These are phyloP conservation scores for Anoplopoma fimbria DNA, from an alignment of 2,113 vertebrate genomes.

Conservation along the genomic window DNA sequence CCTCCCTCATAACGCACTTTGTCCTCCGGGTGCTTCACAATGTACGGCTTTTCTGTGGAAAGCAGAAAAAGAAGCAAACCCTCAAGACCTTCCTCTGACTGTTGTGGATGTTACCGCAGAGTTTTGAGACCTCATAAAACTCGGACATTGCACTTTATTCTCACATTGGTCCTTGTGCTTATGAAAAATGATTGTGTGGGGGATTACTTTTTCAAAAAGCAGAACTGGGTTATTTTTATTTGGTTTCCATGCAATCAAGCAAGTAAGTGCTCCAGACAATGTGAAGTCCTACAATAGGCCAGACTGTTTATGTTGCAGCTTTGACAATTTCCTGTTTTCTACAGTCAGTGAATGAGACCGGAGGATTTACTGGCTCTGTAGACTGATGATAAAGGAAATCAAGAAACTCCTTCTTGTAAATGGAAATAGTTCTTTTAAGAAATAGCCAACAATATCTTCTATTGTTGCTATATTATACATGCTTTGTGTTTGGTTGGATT, in stretches of 20 bases:
- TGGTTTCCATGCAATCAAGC: constrained; percentile 54
- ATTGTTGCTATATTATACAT: background rate
- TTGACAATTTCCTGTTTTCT: constrained; percentile 52
- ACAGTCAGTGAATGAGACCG: constrained; percentile 15
- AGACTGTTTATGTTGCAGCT: constrained; percentile 37
- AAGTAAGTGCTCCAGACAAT: constrained; percentile 25
- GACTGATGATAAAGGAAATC: background rate
- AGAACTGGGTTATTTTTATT: constrained; percentile 55
- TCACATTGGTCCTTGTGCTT: constrained; percentile 28
- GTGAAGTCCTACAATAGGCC: constrained; percentile 21
- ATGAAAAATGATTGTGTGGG: constrained; percentile 58
- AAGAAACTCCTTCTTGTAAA: background rate
- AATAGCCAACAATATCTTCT: background rate
- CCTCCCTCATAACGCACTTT: constrained; percentile 89
- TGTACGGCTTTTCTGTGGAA: constrained; percentile 90
- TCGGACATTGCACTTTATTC: constrained; percentile 41
- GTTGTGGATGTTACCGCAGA: constrained; percentile 37
- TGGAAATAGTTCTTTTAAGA: constrained; percentile 1
- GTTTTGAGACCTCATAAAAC: constrained; percentile 51
- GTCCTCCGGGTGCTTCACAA: constrained; percentile 91
- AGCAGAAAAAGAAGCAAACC: constrained; percentile 35
- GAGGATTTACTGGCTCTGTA: background rate
- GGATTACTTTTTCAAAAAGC: constrained; percentile 49
- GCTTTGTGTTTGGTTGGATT: background rate
- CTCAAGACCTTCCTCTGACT: constrained; percentile 12